Base-by-base conservation (phyloP, 1,140 invertebrate genomes). In the Drosophila elegans region DNA sequence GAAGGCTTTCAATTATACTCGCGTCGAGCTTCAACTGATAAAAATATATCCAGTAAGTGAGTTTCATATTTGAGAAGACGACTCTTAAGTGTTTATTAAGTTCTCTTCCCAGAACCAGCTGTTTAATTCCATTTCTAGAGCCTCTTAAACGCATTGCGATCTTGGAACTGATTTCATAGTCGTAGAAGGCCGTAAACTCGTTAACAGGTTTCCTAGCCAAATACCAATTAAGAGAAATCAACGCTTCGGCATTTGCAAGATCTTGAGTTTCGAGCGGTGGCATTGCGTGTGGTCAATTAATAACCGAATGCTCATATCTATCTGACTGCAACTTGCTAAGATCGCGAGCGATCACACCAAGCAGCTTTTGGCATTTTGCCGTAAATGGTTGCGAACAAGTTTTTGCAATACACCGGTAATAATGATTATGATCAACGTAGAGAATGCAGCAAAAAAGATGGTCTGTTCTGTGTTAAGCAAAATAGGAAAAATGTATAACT, bases 141-240 rank as follows among this genome's bases (percentile, higher is more conserved):
- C 38, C 7, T n/a, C 12, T 13, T n/a, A 39, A 54, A 29, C 25
- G n/a, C 25, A 41, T 13, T 42, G 12, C 38, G n/a, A 27, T 56
- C 16, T 29, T n/a, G n/a, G 48, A 32, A 59, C 34, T 41, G 25
- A 62, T 62, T 57, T 29, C 4, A 67, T 16, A 39, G 34, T 59
- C 44, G 41, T 32, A 38, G 44, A 66, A 48, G 42, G 32, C 59
- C n/a, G 29, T 21, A 42, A 68, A 68, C 59, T 51, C 36, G 64
- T 68, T 51, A 46, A 29, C 61, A 5, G 45, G 41, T 68, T 44
- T 21, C 41, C 64, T n/a, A 53, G 44, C 61, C 46, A 52, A 68
- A 52, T 45, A n/a, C 64, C 64, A 68, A 68, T 68, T 53, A 68
- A 66, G 61, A 68, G 64, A 60, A 67, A 67, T 68, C 64, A 36